These are phyloP conservation scores for Percopsis omiscomaycus DNA, from an alignment of 2,797 vertebrate genomes.

Conservation along the genomic window DNA sequence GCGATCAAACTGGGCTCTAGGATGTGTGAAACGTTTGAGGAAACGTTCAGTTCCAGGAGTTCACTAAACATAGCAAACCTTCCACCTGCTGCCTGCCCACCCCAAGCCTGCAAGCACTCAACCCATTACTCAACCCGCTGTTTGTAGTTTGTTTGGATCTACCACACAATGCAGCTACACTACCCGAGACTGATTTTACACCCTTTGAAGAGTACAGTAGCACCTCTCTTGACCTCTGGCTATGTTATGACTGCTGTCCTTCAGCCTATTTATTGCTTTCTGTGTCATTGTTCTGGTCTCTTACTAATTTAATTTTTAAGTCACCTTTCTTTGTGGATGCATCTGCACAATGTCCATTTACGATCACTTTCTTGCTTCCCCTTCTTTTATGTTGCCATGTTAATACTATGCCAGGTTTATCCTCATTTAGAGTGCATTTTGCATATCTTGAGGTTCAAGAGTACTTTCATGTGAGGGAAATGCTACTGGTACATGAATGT, in stretches of 20 bases:
- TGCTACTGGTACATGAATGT: constrained; percentile 69
- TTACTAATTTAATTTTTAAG: too few species aligned
- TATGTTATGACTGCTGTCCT: constrained; percentile 41
- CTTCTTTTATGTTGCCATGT: constrained; percentile 42
- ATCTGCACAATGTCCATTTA: constrained; percentile 26
- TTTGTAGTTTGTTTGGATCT: constrained; percentile 20
- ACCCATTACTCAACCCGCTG: constrained; percentile 6
- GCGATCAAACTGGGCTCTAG: too few species aligned
- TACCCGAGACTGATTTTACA: constrained; percentile 9
- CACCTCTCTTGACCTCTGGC: constrained; percentile 25
- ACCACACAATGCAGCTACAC: constrained; percentile 17
- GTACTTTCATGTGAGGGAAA: constrained; percentile 57
- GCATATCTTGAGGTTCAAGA: constrained; percentile 33
- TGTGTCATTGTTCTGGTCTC: constrained; percentile 28
- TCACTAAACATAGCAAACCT: too few species aligned
- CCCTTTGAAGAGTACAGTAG: constrained; percentile 31
- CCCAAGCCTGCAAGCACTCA: constrained; percentile 13
- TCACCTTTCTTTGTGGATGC: constrained; percentile 23
- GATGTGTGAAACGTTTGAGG: too few species aligned
- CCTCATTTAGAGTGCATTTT: constrained; percentile 27
- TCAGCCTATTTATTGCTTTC: constrained; percentile 69
- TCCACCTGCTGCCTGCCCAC: too few species aligned
- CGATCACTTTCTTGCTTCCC: neutral
- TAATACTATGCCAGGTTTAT: constrained; percentile 33
- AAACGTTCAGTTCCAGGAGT: too few species aligned